A percentile compares a stretch with the other conserved stretches of the same genome.
These are phyloP conservation scores for Muschampia plurimacula DNA, from an alignment of 2,888 invertebrate species.

Conservation along the genomic window DNA sequence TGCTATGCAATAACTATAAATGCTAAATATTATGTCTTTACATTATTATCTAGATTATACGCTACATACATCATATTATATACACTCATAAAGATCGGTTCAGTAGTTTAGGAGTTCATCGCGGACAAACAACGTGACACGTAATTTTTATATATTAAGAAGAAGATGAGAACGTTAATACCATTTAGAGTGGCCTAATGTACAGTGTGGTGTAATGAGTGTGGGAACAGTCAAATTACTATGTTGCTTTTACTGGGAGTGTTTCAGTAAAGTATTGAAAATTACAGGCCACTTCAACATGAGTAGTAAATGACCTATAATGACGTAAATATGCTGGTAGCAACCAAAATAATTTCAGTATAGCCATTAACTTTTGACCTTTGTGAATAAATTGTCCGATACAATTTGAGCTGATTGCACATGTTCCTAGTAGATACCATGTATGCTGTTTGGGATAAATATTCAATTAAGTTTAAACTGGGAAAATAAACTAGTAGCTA, in stretches of 20 bases:
- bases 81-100: too few species aligned
- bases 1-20: too few species aligned
- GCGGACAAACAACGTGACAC: too few species aligned
- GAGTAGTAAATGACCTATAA: not conserved
- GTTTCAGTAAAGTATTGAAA: slow-evolving; percentile 9
- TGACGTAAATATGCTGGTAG: slow-evolving; percentile 18
- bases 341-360: slow-evolving; percentile 33
- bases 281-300: slow-evolving; percentile 5
- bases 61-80: too few species aligned
- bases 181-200: not conserved
- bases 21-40: too few species aligned
- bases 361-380: slow-evolving; percentile 29
- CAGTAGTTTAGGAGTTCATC: too few species aligned
- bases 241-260: not conserved
- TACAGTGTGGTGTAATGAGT: not conserved
- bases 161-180: not conserved
- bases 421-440: too few species aligned
- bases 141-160: too few species aligned
- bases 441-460: too few species aligned
- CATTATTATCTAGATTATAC: too few species aligned
- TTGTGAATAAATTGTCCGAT: slow-evolving; percentile 6
- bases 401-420: not conserved
- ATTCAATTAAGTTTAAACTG: too few species aligned
- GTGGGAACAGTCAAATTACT: not conserved
- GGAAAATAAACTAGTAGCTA: too few species aligned